These are phyloP conservation scores for Pogoniulus pusillus DNA, from an alignment of 2,797 vertebrate genomes.

Conservation along the genomic window DNA sequence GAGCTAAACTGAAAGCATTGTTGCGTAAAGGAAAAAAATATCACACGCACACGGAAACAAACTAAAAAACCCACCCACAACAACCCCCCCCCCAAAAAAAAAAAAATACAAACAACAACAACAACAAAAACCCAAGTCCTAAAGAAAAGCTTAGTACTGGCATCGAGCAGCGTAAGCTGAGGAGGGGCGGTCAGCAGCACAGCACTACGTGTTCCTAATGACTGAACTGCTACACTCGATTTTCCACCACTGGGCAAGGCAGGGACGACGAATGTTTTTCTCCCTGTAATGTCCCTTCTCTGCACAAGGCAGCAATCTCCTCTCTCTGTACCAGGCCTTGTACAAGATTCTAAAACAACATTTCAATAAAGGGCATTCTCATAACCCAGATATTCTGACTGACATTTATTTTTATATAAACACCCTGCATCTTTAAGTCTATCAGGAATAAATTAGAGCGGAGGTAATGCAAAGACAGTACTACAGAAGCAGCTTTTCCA, in stretches of 20 bases:
- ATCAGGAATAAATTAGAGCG: neutral
- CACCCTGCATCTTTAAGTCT: neutral
- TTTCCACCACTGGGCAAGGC: neutral
- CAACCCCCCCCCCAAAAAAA: no score
- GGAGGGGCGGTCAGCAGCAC: no score
- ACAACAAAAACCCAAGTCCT: no score
- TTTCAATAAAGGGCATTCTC: neutral
- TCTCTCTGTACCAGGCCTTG: neutral
- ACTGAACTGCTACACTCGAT: neutral
- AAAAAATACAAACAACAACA: neutral
- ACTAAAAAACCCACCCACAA: no score
- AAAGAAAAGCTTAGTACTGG: neutral
- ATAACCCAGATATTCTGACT: accelerated
- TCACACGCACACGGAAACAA: no score
- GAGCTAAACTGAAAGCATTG: neutral
- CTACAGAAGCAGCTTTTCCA: neutral
- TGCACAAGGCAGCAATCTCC: neutral
- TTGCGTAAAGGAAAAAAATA: neutral
- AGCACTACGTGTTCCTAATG: no score
- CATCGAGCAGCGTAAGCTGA: no score
- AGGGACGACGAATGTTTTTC: neutral
- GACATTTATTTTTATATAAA: neutral
- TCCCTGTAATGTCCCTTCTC: neutral
- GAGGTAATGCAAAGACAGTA: neutral
- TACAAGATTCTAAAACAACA: neutral